Conservation (phyloP, 2,113 vertebrate genomes). For the Oenanthe melanoleuca region DNA sequence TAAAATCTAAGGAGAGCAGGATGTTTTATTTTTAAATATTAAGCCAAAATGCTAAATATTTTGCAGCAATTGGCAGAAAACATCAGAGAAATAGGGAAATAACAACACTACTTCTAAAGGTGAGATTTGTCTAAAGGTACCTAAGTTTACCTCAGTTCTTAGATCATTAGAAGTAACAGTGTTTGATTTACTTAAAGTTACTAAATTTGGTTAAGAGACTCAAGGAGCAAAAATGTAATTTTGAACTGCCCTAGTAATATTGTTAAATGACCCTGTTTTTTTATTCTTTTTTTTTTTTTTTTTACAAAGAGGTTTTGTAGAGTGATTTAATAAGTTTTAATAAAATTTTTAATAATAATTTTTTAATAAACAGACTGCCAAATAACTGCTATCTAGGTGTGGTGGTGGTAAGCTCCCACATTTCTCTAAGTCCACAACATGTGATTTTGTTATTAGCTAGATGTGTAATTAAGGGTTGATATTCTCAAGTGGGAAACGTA, state of each 20-base stretch:
- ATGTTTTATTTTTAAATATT: background rate
- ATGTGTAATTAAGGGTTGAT: background rate
- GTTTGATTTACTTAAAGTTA: background rate
- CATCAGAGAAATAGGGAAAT: background rate
- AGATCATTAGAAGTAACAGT: background rate
- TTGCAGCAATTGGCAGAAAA: background rate
- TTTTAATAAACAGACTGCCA: background rate
- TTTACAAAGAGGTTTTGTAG: background rate
- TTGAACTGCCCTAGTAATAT: background rate
- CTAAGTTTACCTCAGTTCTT: background rate
- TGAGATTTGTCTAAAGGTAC: rapidly evolving
- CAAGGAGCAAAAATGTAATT: background rate
- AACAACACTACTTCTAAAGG: background rate
- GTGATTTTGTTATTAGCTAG: background rate
- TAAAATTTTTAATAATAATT: background rate
- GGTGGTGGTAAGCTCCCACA: background rate
- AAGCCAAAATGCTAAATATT: rapidly evolving
- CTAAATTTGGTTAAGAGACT: background rate
- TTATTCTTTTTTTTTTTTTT: background rate
- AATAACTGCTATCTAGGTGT: background rate
- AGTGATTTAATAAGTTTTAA: background rate
- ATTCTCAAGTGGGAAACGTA: background rate
- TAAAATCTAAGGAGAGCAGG: background rate
- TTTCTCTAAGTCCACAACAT: background rate
- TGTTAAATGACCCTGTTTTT: background rate